A percentile compares a stretch with the other conserved stretches of the same genome.
These are phyloP conservation scores for Spatula versicolor DNA, from an alignment of 2,797 vertebrate species.

Conservation along the genomic window DNA sequence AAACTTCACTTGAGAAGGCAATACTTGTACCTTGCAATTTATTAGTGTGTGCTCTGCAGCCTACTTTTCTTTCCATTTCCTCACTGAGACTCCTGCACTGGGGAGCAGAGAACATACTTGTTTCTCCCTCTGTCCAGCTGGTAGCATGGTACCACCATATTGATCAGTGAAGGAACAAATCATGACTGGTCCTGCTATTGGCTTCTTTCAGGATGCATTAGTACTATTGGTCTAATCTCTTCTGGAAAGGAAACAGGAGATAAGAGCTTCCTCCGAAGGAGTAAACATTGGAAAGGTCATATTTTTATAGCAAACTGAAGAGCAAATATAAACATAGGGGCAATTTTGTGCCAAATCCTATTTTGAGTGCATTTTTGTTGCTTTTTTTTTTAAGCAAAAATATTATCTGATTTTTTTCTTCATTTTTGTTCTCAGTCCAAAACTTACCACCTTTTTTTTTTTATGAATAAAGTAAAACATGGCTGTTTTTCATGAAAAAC, in stretches of 20 bases:
- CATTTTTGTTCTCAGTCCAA: conserved; percentile 15
- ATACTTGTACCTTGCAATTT: not conserved
- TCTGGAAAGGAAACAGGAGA: conserved; percentile 21
- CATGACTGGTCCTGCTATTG: not conserved
- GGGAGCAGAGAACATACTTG: not conserved
- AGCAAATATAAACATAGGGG: conserved; percentile 31
- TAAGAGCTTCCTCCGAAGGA: conserved; percentile 39
- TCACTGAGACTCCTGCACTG: not conserved
- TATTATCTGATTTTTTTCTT: conserved; percentile 4
- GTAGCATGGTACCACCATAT: not conserved
- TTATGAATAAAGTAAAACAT: conserved; percentile 28
- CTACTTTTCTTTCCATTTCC: not conserved
- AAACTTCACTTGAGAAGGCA: not conserved
- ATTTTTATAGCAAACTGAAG: conserved; percentile 51
- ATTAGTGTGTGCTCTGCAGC: not conserved
- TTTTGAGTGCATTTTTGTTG: conserved; percentile 6
- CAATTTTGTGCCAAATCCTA: conserved; percentile 42
- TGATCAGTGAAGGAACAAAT: conserved; percentile 18
- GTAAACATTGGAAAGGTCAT: conserved; percentile 63
- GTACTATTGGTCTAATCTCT: conserved; percentile 10
- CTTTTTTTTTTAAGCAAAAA: conserved; percentile 43
- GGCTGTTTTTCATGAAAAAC: not conserved
- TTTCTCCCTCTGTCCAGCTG: not conserved
- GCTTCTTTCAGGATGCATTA: not conserved
- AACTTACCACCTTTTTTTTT: conserved; percentile 32